A percentile compares a stretch with the other conserved stretches of the same genome.
Evolutionary conservation across 2,888 invertebrate species (phyloP).

Genomic region (Junonia oenone): DNA sequence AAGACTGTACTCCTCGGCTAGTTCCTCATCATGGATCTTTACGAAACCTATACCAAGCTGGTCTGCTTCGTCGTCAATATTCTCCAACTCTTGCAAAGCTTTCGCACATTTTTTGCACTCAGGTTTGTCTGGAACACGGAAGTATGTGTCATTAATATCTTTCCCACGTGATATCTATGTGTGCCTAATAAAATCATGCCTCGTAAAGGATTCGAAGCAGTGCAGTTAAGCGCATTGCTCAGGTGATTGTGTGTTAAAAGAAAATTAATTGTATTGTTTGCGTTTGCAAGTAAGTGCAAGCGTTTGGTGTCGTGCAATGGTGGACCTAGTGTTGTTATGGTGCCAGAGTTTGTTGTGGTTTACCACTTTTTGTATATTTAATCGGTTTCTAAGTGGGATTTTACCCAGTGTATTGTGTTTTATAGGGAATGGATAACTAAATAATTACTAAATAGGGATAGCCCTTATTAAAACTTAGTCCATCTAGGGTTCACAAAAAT

Average conservation of each 20-base stretch:
- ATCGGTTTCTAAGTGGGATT: constrained; percentile 10
- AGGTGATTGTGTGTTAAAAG: constrained; percentile 50
- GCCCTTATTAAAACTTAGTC: constrained; percentile 24
- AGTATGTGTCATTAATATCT: not conserved
- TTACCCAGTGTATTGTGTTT: constrained; percentile 8
- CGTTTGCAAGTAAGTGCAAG: constrained; percentile 40
- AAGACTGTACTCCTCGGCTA: constrained; percentile 95
- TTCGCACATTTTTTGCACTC: constrained; percentile 95
- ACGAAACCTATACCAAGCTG: constrained; percentile 96
- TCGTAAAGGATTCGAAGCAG: constrained; percentile 57
- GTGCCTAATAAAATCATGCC: constrained; percentile 45
- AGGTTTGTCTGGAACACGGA: constrained; percentile 87
- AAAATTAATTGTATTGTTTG: constrained; percentile 54
- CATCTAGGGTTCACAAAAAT: constrained; percentile 31
- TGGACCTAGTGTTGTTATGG: constrained; percentile 21
- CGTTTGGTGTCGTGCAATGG: constrained; percentile 38
- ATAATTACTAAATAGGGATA: constrained; percentile 12
- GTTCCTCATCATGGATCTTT: constrained; percentile 93
- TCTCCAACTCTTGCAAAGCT: constrained; percentile 93
- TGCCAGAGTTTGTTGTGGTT: constrained; percentile 20
- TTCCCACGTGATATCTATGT: not conserved
- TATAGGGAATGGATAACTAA: constrained; percentile 21
- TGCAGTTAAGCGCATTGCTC: constrained; percentile 65
- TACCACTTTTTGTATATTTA: constrained; percentile 12
- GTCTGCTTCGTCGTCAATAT: constrained; percentile 96